Base-by-base conservation (phyloP, 2,888 invertebrate species). In the Archaeoteleia sp. region DNA sequence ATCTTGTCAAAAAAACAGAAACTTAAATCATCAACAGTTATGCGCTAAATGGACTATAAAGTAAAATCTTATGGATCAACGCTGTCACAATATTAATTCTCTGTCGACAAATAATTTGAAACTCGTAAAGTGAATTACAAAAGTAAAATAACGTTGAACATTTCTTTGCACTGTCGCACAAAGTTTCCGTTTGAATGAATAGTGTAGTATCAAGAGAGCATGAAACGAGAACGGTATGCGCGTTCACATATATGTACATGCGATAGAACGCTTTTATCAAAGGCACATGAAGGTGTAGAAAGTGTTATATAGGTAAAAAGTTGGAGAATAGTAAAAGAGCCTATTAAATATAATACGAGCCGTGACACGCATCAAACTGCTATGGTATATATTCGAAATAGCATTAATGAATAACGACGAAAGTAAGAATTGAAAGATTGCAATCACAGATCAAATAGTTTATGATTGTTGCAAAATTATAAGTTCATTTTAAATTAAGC, bases 181-280 rank as follows among this genome's bases (percentile, higher is more conserved):
- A 71, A 69, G 70, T 75, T 74, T 77, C 74, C 73, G 67, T 74
- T 73, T 71, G 65, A 71, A 63, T 71, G 65, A 69, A 70, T 73
- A 70, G 70, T 43, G 57, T 10, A 57, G 70, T 72, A 75, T 67
- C 73, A 70, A 76, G 74, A 63, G 55, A 74, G 63, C 68, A 75
- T 45, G 70, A 73, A 63, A 37, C 42, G 54, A 29, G 39, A 37
- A 63, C 57, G 45, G 58, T 67, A 58, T 66, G 42, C 66, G 54
- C 58, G 25, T 49, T 58, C 60, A 66, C 66, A 66, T 66, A 66
- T 66, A 66, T 66, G 66, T 66, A 66, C 66, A 66, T 66, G 66
- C 60, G 53, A 66, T 60, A 66, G 66, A 58, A 66, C 32, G 66
- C 66, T 42, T 66, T 60, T 66, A 66, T 67, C 60, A 67, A 67